Evolutionary conservation across 2,113 vertebrate species (phyloP).

Genomic region (Campylomormyrus numenius): DNA sequence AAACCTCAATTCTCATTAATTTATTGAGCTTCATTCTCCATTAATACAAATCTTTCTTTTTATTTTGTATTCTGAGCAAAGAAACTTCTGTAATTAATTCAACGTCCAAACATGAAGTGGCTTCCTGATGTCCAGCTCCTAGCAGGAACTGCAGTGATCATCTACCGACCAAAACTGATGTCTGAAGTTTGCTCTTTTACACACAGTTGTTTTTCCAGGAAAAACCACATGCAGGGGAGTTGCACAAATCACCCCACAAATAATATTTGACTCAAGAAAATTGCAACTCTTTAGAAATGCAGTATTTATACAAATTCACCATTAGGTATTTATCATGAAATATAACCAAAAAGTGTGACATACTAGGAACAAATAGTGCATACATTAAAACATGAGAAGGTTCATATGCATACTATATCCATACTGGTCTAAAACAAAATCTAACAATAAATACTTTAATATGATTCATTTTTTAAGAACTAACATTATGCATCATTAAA

Average conservation of each 20-base stretch:
- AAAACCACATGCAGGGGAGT: not conserved
- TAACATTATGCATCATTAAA: not conserved
- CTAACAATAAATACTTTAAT: slow-evolving; percentile 13
- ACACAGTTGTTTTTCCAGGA: not conserved
- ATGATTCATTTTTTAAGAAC: not conserved
- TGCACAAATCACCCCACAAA: not conserved
- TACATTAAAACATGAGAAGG: not conserved
- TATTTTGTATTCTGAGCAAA: not conserved
- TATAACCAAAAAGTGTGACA: not conserved
- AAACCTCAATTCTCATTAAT: not conserved
- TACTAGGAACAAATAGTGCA: not conserved
- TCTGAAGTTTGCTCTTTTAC: not conserved
- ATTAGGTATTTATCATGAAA: slow-evolving; percentile 1
- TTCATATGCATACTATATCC: not conserved
- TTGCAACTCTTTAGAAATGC: not conserved
- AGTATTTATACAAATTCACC: slow-evolving; percentile 13
- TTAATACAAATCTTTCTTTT: not conserved
- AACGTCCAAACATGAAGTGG: not conserved
- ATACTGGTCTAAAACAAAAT: not conserved
- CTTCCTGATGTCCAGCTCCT: not conserved
- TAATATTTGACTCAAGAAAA: not conserved
- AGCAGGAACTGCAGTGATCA: not conserved
- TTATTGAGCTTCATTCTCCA: not conserved
- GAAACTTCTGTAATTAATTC: not conserved
- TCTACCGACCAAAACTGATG: not conserved